A percentile compares a stretch with the other conserved stretches of the same genome.
These are phyloP conservation scores for Noctua pronuba DNA, from an alignment of 2,888 invertebrate species.

Conservation along the genomic window DNA sequence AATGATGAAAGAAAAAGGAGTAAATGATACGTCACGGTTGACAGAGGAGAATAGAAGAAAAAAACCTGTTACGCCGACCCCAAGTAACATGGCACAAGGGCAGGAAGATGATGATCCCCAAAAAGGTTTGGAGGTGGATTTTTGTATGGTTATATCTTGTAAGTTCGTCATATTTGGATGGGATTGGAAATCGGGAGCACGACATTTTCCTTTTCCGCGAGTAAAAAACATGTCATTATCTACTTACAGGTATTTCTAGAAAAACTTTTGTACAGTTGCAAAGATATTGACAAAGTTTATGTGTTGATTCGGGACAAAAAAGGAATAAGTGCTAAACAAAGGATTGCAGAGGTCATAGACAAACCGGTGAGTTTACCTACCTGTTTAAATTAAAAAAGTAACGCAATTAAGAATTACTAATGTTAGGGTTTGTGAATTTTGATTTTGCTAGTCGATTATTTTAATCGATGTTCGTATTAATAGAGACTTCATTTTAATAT, in stretches of 20 bases:
- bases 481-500: too few relatives aligned
- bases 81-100: too few relatives aligned
- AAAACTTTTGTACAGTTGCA: conserved; percentile 93
- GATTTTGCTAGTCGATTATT: too few relatives aligned
- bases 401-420: too few relatives aligned
- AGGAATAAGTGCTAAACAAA: conserved; percentile 89
- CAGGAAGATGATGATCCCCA: too few relatives aligned
- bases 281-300: conserved; percentile 92
- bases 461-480: too few relatives aligned
- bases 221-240: background rate
- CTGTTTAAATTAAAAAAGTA: background rate
- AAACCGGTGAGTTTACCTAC: conserved; percentile 49
- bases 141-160: background rate
- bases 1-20: too few relatives aligned
- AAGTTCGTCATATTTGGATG: background rate
- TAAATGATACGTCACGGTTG: too few relatives aligned
- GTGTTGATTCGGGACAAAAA: conserved; percentile 92
- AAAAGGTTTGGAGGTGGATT: background rate
- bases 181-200: background rate
- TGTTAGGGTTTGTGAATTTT: too few relatives aligned
- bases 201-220: background rate
- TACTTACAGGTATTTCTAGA: conserved; percentile 86
- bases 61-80: too few relatives aligned
- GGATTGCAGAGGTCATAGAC: conserved; percentile 79
- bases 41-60: too few relatives aligned